phyloP scores from a whole-genome alignment of 2,888 invertebrate genomes.

The Melieria omissa region DNA sequence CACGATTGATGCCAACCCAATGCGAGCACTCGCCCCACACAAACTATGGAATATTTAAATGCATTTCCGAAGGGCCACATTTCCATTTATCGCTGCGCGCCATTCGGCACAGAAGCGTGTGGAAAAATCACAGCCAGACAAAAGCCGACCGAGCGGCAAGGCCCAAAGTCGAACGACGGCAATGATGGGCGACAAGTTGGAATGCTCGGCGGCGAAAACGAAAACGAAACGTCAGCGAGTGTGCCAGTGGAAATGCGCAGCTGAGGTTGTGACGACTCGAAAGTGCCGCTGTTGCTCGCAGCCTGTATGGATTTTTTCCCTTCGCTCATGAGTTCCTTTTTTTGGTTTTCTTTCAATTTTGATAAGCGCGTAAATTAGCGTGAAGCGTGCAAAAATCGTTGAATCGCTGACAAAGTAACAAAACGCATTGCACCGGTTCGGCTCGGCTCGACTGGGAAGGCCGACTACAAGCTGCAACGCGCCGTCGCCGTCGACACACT shows the following conservation, averaged over 20 bases:
- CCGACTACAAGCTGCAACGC: slow-evolving; percentile 13
- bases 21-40: neutral
- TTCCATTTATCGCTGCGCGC: slow-evolving; percentile 17
- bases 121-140: slow-evolving; percentile 25
- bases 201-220: slow-evolving; percentile 7
- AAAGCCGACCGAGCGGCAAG: neutral
- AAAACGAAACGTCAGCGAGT: slow-evolving; percentile 9
- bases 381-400: slow-evolving; percentile 67
- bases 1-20: neutral
- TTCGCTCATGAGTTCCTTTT: neutral
- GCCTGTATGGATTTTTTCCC: slow-evolving; percentile 17
- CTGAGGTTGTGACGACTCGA: neutral
- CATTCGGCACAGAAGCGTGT: too few species aligned
- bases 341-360: slow-evolving; percentile 37
- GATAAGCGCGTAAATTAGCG: slow-evolving; percentile 66
- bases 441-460: neutral
- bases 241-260: neutral
- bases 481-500: neutral
- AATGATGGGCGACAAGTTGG: neutral
- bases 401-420: slow-evolving; percentile 45
- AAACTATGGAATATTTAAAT: neutral
- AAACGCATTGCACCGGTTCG: slow-evolving; percentile 2
- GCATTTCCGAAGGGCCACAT: slow-evolving; percentile 29
- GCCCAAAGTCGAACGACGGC: neutral
- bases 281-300: slow-evolving; percentile 13